Percentiles rank a stretch among this genome's conserved stretches.
Conservation (phyloP, 2,888 invertebrate species). For the Chalcosyrphus nemorum region DNA sequence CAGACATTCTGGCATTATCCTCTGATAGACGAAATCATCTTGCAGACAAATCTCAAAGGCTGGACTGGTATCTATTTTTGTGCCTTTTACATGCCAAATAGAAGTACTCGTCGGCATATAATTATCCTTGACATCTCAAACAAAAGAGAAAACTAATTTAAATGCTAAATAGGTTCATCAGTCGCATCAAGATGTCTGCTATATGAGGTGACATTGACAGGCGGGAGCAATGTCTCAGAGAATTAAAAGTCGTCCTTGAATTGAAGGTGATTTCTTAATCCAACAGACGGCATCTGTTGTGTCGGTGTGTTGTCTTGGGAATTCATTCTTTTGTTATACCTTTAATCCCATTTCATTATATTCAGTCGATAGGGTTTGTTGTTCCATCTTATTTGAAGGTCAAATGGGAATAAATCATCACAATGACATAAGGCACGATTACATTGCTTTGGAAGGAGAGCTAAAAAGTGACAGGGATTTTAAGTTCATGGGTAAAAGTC, state of each 20-base stretch:
- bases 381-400: no score
- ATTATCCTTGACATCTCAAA: neutral
- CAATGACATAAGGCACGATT: no score
- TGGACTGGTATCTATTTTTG: neutral
- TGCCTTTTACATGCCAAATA: no score
- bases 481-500: no score
- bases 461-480: no score
- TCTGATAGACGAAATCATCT: no score
- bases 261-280: neutral
- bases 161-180: constrained; percentile 41
- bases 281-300: neutral
- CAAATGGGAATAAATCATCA: no score
- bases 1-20: no score
- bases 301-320: neutral
- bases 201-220: neutral
- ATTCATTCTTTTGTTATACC: neutral
- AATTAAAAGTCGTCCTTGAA: neutral
- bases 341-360: neutral
- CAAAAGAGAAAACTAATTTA: constrained; percentile 25
- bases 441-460: no score
- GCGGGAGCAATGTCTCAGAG: constrained; percentile 2
- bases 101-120: no score
- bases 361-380: no score
- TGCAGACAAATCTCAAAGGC: neutral
- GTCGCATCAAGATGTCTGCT: neutral